Evolutionary conservation across 2,888 invertebrate genomes (phyloP), one percentile per base, ranked within the genome.

Genomic region (Melanargia galathea): DNA sequence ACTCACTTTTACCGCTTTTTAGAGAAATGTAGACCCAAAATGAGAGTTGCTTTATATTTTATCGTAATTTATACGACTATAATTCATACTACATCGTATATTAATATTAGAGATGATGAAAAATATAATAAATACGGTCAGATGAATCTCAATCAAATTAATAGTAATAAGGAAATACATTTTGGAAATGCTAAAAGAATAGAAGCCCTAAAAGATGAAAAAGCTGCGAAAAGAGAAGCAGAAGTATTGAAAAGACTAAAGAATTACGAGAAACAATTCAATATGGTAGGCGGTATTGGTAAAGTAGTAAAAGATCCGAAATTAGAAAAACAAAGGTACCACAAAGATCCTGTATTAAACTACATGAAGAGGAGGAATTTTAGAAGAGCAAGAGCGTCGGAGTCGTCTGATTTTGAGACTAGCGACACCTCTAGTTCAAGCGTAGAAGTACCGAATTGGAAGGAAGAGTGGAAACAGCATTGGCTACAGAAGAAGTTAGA

Each of bases 271-370:
- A 49, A 65, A 10, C 38, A 22, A 24, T 30, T 60, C 1, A 62
- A 56, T n/a, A 51, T 26, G 8, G 40, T n/a, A 2, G 48, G 59
- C n/a, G 54, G 58, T 11, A 35, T 24, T 26, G 30, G 48, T 30
- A 52, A 20, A 16, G 26, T 38, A 10, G 8, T 64, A n/a, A 58
- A 61, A 61, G 52, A 64, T 56, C 54, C 46, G 6, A 49, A 62
- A 2, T 48, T 43, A 2, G 56, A 59, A 7, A 65, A 48, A 1
- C 56, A 61, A 55, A 62, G 66, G 35, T 82, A 70, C 40, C 75
- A 70, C 1, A 75, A 77, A 64, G 86, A 86, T 56, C 76, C 82
- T 0, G 75, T 83, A 0, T 61, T 82, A 20, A 84, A 84, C 62
- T 65, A 69, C 0, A 10, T 78, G 22, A 71, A 63, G 8, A 46